These are phyloP conservation scores for Grammomys surdaster DNA, from an alignment of 2,113 vertebrate species.

Conservation along the genomic window DNA sequence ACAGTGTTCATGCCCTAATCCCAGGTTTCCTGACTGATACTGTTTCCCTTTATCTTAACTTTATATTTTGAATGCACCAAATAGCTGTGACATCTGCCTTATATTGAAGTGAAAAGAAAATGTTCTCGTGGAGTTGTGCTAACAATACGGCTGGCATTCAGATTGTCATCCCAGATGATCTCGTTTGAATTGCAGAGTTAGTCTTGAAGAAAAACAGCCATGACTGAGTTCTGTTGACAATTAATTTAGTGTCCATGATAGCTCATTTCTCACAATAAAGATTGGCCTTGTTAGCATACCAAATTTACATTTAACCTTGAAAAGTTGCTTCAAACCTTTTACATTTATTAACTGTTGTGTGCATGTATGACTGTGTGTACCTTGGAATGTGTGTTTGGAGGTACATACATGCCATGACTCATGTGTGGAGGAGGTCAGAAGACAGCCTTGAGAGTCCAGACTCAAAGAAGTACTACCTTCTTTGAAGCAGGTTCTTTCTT, in stretches of 20 bases:
- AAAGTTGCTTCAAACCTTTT: background rate
- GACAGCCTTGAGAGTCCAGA: no score
- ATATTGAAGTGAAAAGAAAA: conserved; percentile 62
- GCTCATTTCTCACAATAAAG: conserved; percentile 10
- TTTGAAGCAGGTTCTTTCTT: no score
- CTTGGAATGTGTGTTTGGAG: background rate
- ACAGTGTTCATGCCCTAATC: background rate
- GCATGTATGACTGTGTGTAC: background rate
- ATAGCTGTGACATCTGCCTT: conserved; percentile 41
- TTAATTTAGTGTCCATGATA: background rate
- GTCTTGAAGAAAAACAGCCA: conserved; percentile 16
- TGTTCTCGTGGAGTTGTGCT: conserved; percentile 59
- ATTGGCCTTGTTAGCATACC: background rate
- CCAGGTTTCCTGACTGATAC: background rate
- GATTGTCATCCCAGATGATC: conserved; percentile 62
- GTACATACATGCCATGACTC: background rate
- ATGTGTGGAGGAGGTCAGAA: background rate
- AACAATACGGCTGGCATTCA: conserved; percentile 69
- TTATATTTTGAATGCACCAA: conserved; percentile 11
- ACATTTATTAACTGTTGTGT: background rate
- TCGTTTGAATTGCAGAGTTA: conserved; percentile 70
- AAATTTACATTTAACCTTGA: background rate
- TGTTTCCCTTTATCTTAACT: conserved; percentile 38
- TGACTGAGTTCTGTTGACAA: background rate
- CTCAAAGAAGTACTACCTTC: background rate